Conservation (phyloP, 2,797 vertebrate genomes). For the Neosilurus mollespiculum region DNA sequence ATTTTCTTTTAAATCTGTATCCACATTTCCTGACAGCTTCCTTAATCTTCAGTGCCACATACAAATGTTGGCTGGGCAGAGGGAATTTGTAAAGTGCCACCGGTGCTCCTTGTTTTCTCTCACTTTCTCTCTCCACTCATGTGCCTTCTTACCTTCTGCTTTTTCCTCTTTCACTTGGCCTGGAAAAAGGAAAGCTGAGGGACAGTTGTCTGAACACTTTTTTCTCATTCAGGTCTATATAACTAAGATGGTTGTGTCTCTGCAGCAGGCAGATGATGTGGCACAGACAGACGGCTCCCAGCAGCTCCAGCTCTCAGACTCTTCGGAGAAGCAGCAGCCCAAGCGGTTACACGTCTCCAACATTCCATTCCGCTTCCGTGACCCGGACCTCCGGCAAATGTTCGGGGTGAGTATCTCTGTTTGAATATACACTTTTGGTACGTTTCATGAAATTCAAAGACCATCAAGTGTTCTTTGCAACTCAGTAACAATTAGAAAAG, state of each 20-base stretch:
- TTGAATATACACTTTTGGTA: conserved; percentile 16
- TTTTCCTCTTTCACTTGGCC: background rate
- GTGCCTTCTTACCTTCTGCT: conserved; percentile 21
- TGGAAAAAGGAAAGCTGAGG: conserved; percentile 4
- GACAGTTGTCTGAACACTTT: conserved; percentile 7
- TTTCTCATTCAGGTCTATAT: background rate
- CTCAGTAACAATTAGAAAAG: background rate
- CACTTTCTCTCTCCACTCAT: conserved; percentile 1
- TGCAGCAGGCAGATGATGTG: conserved; percentile 88
- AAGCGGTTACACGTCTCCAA: conserved; percentile 97
- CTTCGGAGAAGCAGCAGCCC: conserved; percentile 95
- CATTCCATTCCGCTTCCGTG: conserved; percentile 98
- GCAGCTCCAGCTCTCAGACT: conserved; percentile 84
- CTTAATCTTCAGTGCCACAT: conserved; percentile 55
- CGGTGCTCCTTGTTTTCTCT: conserved; percentile 24
- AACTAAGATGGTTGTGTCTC: conserved; percentile 51
- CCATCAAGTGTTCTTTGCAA: background rate
- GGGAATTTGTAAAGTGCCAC: conserved; percentile 53
- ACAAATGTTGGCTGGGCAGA: conserved; percentile 52
- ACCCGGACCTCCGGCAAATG: conserved; percentile 97
- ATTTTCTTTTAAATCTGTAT: conserved; percentile 59
- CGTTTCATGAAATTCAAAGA: background rate
- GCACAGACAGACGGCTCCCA: conserved; percentile 92
- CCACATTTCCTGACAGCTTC: conserved; percentile 56
- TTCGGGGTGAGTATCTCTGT: conserved; percentile 86